These are phyloP conservation scores for Micromys minutus DNA, from an alignment of 2,113 vertebrate genomes.

Conservation along the genomic window DNA sequence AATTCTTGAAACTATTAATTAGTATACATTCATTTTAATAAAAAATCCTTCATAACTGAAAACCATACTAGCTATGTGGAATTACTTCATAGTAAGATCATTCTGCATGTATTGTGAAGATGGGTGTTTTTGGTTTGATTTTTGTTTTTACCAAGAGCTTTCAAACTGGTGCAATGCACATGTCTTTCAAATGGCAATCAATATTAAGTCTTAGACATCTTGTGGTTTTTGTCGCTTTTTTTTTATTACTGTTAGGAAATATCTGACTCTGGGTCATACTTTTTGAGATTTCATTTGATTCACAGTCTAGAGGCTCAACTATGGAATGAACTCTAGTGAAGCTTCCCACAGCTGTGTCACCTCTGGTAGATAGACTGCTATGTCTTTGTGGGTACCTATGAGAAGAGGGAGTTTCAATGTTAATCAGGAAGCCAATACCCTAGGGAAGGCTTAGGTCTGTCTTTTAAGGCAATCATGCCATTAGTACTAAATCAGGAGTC, in stretches of 20 bases:
- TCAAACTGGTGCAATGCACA: not conserved
- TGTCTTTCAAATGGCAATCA: not conserved
- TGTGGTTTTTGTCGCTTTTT: not conserved
- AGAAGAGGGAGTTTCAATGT: not conserved
- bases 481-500: not conserved
- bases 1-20: not conserved
- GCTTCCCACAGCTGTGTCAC: not conserved
- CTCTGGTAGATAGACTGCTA: not conserved
- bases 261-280: not conserved
- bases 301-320: not conserved
- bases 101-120: not conserved
- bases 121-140: too few relatives aligned
- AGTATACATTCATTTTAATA: not conserved
- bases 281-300: not conserved
- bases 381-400: not conserved
- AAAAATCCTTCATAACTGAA: not conserved
- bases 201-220: not conserved
- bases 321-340: not conserved
- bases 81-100: not conserved
- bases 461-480: not conserved
- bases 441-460: not conserved
- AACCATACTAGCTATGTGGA: not conserved
- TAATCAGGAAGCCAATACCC: not conserved
- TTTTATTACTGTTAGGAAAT: not conserved
- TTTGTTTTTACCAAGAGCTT: not conserved